Evolutionary conservation across 2,797 vertebrate genomes (phyloP).

Genomic region (Chelidonichthys spinosus): DNA sequence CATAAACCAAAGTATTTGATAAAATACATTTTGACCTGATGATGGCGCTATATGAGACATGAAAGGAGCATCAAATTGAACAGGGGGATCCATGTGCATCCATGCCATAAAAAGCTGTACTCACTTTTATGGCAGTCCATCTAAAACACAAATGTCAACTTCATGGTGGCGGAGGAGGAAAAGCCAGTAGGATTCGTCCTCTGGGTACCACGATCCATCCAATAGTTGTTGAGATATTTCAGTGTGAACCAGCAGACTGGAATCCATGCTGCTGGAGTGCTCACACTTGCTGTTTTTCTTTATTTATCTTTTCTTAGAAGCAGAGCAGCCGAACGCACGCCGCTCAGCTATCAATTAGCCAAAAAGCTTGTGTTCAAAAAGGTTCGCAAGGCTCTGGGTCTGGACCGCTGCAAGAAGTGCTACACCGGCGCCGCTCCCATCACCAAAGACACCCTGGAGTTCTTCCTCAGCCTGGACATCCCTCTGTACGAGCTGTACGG

Average conservation of each 20-base stretch:
- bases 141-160: neutral
- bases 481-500: conserved; percentile 92
- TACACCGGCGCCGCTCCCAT: conserved; percentile 92
- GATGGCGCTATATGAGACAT: neutral
- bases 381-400: conserved; percentile 88
- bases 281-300: neutral
- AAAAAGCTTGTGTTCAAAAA: conserved; percentile 90
- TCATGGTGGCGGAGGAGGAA: neutral
- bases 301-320: conserved; percentile 62
- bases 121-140: too few species aligned
- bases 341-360: conserved; percentile 90
- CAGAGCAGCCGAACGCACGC: conserved; percentile 7
- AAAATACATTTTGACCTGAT: too few species aligned
- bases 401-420: conserved; percentile 90
- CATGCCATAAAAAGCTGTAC: too few species aligned
- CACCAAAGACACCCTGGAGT: conserved; percentile 90
- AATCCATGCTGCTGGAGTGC: neutral
- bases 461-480: conserved; percentile 94
- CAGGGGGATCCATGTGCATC: too few species aligned
- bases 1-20: too few species aligned
- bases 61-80: neutral
- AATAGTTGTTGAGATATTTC: conserved; percentile 1
- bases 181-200: neutral
- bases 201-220: neutral
- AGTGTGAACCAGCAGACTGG: neutral